phyloP scores from a whole-genome alignment of 2,797 vertebrate genomes.

The Periophthalmus magnuspinnatus region DNA sequence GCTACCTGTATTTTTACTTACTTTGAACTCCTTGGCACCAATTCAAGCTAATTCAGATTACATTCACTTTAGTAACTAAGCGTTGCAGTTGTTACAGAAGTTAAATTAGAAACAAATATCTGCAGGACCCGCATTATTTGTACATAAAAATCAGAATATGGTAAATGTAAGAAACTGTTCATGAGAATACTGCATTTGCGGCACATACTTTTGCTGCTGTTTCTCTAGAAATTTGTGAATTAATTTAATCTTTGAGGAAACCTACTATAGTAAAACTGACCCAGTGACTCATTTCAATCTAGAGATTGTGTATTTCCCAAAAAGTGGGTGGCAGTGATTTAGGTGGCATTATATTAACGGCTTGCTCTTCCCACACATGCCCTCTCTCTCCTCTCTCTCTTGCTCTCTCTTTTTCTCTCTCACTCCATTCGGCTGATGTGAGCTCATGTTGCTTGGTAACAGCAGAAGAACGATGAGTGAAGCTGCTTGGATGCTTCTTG shows the following conservation, averaged over 20 bases:
- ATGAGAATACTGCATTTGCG: no score
- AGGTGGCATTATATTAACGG: constrained; percentile 21
- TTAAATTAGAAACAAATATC: neutral
- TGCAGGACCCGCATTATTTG: neutral
- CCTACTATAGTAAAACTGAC: neutral
- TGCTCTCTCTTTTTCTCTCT: constrained; percentile 50
- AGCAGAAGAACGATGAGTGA: constrained; percentile 66
- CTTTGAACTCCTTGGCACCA: neutral
- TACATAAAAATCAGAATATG: neutral
- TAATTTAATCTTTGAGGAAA: neutral
- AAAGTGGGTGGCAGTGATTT: constrained; percentile 21
- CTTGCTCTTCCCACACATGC: constrained; percentile 73
- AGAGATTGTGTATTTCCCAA: constrained; percentile 4
- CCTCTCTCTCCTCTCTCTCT: constrained; percentile 12
- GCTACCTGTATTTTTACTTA: neutral
- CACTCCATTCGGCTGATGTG: constrained; percentile 55
- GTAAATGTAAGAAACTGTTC: neutral
- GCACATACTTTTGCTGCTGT: neutral
- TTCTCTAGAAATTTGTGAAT: constrained; percentile 11
- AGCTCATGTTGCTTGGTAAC: constrained; percentile 77
- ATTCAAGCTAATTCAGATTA: neutral
- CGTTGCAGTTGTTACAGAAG: neutral
- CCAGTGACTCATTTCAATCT: neutral
- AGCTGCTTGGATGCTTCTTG: constrained; percentile 51
- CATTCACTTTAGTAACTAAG: neutral